Percentiles rank a stretch among this genome's conserved stretches.
These are phyloP conservation scores for Aphelinus certus DNA, from an alignment of 1,140 invertebrate genomes.

Conservation along the genomic window DNA sequence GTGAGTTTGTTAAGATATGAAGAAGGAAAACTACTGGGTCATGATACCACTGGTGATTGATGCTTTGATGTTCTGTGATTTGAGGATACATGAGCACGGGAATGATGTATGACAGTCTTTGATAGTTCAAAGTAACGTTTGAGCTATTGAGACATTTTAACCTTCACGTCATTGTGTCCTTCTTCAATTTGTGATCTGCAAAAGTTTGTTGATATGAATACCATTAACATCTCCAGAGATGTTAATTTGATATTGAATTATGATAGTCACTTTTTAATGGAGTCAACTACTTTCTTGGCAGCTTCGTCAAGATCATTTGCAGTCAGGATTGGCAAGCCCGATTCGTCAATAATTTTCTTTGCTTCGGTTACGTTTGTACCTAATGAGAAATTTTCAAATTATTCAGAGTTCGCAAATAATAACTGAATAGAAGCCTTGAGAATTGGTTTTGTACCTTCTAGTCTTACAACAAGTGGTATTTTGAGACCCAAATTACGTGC, in stretches of 20 bases:
- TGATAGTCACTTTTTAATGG: slow-evolving; percentile 61
- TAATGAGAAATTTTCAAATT: slow-evolving; percentile 41
- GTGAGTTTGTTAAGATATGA: slow-evolving; percentile 17
- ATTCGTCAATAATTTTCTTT: slow-evolving; percentile 80
- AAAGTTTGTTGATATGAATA: slow-evolving; percentile 33
- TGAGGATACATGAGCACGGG: slow-evolving; percentile 12
- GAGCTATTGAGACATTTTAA: slow-evolving; percentile 38
- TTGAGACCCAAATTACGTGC: slow-evolving; percentile 81
- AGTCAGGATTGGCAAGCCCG: slow-evolving; percentile 83
- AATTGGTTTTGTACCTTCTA: slow-evolving; percentile 79
- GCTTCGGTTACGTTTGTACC: slow-evolving; percentile 79
- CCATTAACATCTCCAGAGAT: slow-evolving; percentile 4
- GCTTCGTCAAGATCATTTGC: slow-evolving; percentile 91
- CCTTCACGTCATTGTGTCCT: slow-evolving; percentile 17
- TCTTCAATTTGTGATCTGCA: slow-evolving; percentile 35
- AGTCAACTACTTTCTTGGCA: slow-evolving; percentile 83
- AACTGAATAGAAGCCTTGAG: slow-evolving; percentile 8
- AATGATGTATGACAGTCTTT: slow-evolving; percentile 40
- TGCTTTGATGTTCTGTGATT: slow-evolving; percentile 16
- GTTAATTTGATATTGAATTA: slow-evolving; percentile 25
- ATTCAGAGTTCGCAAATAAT: slow-evolving; percentile 31
- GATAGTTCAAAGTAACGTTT: slow-evolving; percentile 13
- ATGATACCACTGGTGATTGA: slow-evolving; percentile 26
- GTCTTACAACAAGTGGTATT: slow-evolving; percentile 90
- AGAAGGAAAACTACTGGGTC: slow-evolving; percentile 11